Percentiles rank a stretch among this genome's conserved stretches.
Conservation (phyloP, 2,888 invertebrate species). For the Mesochorus sp. region DNA sequence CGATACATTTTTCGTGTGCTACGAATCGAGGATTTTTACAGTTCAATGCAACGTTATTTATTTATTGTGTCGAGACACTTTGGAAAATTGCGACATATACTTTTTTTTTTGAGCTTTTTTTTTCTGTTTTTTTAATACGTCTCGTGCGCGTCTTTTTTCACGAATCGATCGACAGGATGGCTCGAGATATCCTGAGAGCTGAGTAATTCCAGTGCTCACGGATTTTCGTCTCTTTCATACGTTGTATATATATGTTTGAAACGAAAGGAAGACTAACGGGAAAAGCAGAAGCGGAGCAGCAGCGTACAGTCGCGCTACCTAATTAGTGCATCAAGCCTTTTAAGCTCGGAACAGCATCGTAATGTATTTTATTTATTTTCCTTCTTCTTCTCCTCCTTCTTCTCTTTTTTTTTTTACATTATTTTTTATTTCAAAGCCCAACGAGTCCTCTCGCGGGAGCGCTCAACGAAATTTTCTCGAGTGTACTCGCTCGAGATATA, state of each 20-base stretch:
- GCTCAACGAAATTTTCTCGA: no score
- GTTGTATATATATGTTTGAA: constrained; percentile 23
- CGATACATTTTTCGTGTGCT: constrained; percentile 4
- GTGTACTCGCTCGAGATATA: neutral
- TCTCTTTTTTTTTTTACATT: neutral
- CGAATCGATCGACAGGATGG: no score
- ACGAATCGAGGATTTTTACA: no score
- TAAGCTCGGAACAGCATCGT: constrained; percentile 29
- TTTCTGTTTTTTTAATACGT: no score
- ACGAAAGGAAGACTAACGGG: constrained; percentile 34
- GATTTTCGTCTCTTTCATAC: constrained; percentile 35
- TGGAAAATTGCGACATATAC: no score
- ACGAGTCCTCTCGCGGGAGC: constrained; percentile 16
- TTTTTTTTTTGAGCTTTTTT: no score
- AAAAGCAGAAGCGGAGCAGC: constrained; percentile 43
- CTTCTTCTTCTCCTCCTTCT: neutral
- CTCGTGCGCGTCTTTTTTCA: no score
- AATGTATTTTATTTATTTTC: constrained; percentile 20
- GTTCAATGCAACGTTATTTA: no score
- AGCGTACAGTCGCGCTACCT: constrained; percentile 34
- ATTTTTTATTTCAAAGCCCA: constrained; percentile 9
- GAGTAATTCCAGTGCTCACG: constrained; percentile 15
- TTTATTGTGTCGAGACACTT: no score
- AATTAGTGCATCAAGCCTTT: constrained; percentile 54
- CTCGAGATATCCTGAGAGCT: no score